Conservation (phyloP, 2,888 invertebrate species). For the Leptarthrus brevirostris region DNA sequence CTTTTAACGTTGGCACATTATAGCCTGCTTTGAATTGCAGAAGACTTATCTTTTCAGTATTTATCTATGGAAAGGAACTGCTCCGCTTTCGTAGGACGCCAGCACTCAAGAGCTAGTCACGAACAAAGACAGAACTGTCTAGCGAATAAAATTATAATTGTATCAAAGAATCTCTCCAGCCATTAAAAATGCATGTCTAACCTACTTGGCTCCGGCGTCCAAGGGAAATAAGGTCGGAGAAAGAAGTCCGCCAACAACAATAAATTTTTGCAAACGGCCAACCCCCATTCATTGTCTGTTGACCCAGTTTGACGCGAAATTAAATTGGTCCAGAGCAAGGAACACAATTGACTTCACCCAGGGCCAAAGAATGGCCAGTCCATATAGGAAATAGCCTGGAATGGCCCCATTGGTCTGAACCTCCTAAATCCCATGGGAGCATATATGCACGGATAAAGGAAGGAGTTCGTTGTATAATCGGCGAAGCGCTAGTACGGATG, state of each 20-base stretch:
- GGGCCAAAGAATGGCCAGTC: conserved; percentile 22
- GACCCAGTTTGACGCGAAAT: conserved; percentile 41
- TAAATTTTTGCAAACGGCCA: conserved; percentile 32
- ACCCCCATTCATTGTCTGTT: conserved; percentile 46
- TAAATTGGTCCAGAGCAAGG: conserved; percentile 42
- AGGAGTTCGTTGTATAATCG: conserved; percentile 7
- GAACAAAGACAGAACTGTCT: neutral
- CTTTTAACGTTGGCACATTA: too few relatives aligned
- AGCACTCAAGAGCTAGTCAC: too few relatives aligned
- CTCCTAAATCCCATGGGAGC: neutral
- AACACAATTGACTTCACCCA: conserved; percentile 21
- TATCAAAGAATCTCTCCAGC: conserved; percentile 27
- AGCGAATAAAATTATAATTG: conserved; percentile 35
- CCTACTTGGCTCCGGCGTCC: conserved; percentile 39
- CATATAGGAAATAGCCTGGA: neutral
- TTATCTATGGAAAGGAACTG: too few relatives aligned
- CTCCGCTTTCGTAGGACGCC: too few relatives aligned
- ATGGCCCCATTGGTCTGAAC: neutral
- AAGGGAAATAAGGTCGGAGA: conserved; percentile 29
- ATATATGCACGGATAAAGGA: neutral
- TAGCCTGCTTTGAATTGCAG: too few relatives aligned
- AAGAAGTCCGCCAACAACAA: conserved; percentile 37
- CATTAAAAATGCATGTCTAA: conserved; percentile 43
- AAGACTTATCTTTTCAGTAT: too few relatives aligned
- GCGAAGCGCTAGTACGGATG: conserved; percentile 23